Percentiles rank a stretch among this genome's conserved stretches.
These are phyloP conservation scores for Pteropus alecto DNA, from an alignment of 2,113 vertebrate genomes.

Conservation along the genomic window DNA sequence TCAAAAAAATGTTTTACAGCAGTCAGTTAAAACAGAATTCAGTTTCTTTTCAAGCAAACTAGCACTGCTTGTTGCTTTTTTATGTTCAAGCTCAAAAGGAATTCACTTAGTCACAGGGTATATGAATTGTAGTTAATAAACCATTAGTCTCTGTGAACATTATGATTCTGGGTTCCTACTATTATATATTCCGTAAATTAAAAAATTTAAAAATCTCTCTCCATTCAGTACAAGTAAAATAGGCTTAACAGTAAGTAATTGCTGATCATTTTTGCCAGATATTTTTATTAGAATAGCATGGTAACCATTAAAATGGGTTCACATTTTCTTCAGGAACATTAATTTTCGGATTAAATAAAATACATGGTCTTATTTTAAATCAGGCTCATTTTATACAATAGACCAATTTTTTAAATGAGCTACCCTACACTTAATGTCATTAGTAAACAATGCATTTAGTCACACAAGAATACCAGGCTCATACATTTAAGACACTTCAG, in stretches of 20 bases:
- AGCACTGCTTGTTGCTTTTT: not conserved
- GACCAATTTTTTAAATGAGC: conserved; percentile 70
- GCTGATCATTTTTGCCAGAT: conserved; percentile 72
- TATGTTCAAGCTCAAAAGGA: conserved; percentile 40
- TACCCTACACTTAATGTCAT: conserved; percentile 77
- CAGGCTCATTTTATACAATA: conserved; percentile 70
- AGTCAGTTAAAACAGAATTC: conserved; percentile 56
- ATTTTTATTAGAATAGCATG: conserved; percentile 70
- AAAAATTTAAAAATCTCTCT: conserved; percentile 45
- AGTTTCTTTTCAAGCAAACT: conserved; percentile 28
- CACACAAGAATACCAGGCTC: conserved; percentile 60
- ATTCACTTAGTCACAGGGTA: conserved; percentile 47
- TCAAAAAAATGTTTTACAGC: conserved; percentile 15
- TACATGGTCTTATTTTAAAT: conserved; percentile 72
- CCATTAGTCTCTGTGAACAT: conserved; percentile 62
- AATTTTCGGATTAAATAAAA: conserved; percentile 79
- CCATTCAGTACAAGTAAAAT: conserved; percentile 68
- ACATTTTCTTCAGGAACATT: conserved; percentile 67
- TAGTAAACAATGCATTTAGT: conserved; percentile 75
- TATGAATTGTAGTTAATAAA: conserved; percentile 60
- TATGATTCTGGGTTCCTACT: conserved; percentile 57
- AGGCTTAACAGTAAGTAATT: conserved; percentile 72
- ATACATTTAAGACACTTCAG: conserved; percentile 64
- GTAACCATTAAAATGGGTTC: conserved; percentile 67
- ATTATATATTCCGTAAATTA: conserved; percentile 65